Base-by-base conservation (phyloP, 2,113 vertebrate species). In the Baryphthengus martii region DNA sequence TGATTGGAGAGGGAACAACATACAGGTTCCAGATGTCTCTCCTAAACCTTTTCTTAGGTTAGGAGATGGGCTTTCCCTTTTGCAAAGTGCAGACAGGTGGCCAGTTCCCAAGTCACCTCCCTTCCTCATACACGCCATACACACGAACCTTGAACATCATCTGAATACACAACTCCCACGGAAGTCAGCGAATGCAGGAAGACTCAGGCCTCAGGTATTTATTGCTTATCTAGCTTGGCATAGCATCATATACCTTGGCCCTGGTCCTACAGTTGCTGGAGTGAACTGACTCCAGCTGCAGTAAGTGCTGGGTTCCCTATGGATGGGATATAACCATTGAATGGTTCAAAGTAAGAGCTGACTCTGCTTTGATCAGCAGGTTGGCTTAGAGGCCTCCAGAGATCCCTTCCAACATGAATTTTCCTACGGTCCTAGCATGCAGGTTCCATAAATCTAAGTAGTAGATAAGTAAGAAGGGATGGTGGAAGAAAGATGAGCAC, bases 201-300 rank as follows among this genome's bases (percentile, higher is more conserved):
- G 66, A 62, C 74, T 93, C 91, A 90, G 6, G n/a, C 53, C 71
- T 93, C 39, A 80, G 35, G 65, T 88, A 93, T 94, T 94, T 88
- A 96, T 16, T 81, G 56, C 76, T 39, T 6, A 17, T n/a, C 59
- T 77, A 80, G 29, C 35, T 95, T 85, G 86, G 66, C 5, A 1
- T 21, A 85, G 52, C 33, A 44, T 65, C 65, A 23, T 12, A 11
- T 1, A 71, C 24, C 61, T 47, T n/a, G 24, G 29, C 35, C 29
- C 67, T 78, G 20, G 19, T 85, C 33, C 73, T 90, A 35, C 35
- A 9, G 19, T 13, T 72, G 44, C 14, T 42, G 16, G n/a, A 70
- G 25, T 18, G 49, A 73, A 52, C 24, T 10, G n/a, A 5, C 59
- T 62, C 63, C 28, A 47, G 49, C 37, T 52, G 25, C n/a, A 52